Conservation (phyloP, 2,113 vertebrate genomes). For the Syngnathus floridae region DNA sequence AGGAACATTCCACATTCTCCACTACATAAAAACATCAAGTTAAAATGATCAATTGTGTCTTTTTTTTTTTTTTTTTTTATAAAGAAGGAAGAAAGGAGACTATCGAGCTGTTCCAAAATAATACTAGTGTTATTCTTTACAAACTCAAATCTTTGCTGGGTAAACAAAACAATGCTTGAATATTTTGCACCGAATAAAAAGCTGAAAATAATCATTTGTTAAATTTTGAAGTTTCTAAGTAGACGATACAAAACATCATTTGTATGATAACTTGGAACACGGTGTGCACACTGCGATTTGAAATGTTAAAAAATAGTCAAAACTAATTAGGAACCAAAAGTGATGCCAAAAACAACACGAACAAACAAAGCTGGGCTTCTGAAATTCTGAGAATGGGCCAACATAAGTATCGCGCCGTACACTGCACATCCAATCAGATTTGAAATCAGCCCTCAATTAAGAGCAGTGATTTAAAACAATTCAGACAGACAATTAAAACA, state of each 20-base stretch:
- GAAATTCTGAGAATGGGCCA: background rate
- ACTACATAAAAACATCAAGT: background rate
- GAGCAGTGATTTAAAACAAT: background rate
- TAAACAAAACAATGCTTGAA: too few relatives aligned
- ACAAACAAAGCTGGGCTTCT: background rate
- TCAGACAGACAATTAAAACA: background rate
- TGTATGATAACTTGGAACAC: too few relatives aligned
- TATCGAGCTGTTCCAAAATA: too few relatives aligned
- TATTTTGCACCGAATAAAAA: too few relatives aligned
- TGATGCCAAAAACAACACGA: background rate
- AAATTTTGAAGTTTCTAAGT: too few relatives aligned
- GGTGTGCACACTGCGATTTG: background rate
- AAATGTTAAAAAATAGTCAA: background rate
- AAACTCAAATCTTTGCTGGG: too few relatives aligned
- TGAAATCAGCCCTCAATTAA: background rate
- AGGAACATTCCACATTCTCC: background rate
- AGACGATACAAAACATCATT: too few relatives aligned
- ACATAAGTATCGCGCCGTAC: background rate
- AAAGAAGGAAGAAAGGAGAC: too few relatives aligned
- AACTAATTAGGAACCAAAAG: background rate
- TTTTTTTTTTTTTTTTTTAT: too few relatives aligned
- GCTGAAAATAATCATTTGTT: too few relatives aligned
- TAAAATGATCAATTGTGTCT: too few relatives aligned
- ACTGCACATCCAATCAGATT: background rate
- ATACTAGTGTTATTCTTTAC: too few relatives aligned